Evolutionary conservation across 2,888 invertebrate genomes (phyloP), one percentile per base, ranked within the genome.

Genomic region (Polydrusus pterygomalis): DNA sequence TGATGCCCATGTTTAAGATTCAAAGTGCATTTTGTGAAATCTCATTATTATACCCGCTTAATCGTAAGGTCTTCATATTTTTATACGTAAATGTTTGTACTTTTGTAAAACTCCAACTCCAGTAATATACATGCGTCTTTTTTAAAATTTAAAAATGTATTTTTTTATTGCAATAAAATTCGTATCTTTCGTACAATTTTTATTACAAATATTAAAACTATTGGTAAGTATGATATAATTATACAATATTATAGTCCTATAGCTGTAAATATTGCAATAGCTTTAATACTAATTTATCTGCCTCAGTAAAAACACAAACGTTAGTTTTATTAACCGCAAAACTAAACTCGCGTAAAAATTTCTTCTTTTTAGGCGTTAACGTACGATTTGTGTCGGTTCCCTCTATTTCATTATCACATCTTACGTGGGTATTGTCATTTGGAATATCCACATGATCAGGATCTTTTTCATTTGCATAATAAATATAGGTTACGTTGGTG

Each of bases 381-480:
- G 58, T 70, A 38, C 63, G 64, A n/a, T 63, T 58, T 2, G n/a
- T 58, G 9, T 70, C 63, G 11, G 40, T 49, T 11, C 38, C 13
- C 56, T 63, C 49, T 0, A 51, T 17, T 20, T 74, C 64, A 45
- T 78, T 74, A n/a, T 76, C 78, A 38, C 78, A 78, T 45, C 63
- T 63, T 7, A 78, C 68, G 30, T 72, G 68, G 0, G 58, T 17
- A 70, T 78, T 78, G 40, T 75, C 77, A 34, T 67, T 77, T 2
- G 78, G 77, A n/a, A 78, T 69, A 65, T 75, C 58, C 10, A 77
- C 77, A 34, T 78, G 78, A 45, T 77, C 77, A 6, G 64, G 68
- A 73, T 78, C 77, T 45, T 62, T 30, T 18, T 71, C 38, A 60
- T 77, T 77, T 8, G 75, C 72, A 45, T 68, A 78, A 45, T 78